Evolutionary conservation across 2,113 vertebrate genomes (phyloP).

Genomic region (Plestiodon gilberti): DNA sequence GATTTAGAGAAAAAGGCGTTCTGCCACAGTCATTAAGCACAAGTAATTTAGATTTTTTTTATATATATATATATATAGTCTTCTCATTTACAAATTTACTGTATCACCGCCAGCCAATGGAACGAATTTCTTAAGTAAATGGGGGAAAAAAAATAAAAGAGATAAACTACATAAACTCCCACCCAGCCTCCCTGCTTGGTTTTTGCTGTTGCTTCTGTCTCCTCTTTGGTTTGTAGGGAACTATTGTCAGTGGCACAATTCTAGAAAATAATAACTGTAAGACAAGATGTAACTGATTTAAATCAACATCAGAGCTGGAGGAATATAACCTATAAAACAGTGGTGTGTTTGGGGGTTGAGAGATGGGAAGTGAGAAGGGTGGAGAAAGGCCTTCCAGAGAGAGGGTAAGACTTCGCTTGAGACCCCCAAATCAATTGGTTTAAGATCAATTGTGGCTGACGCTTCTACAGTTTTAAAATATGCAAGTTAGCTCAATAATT

Average conservation of each 20-base stretch:
- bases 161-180: slow-evolving; percentile 89
- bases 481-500: slow-evolving; percentile 55
- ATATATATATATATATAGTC: slow-evolving; percentile 71
- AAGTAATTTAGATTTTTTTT: slow-evolving; percentile 89
- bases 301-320: slow-evolving; percentile 77
- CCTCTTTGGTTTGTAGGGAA: slow-evolving; percentile 53
- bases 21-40: slow-evolving; percentile 92
- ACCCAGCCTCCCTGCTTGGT: slow-evolving; percentile 73
- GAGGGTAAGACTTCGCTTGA: slow-evolving; percentile 75
- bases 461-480: slow-evolving; percentile 74
- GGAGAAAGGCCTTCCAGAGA: slow-evolving; percentile 67
- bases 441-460: slow-evolving; percentile 76
- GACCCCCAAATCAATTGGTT: slow-evolving; percentile 70
- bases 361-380: slow-evolving; percentile 5
- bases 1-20: slow-evolving; percentile 89
- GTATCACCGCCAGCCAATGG: slow-evolving; percentile 90
- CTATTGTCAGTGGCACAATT: slow-evolving; percentile 78
- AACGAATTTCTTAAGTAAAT: slow-evolving; percentile 92
- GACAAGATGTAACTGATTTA: slow-evolving; percentile 81
- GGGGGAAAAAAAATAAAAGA: slow-evolving; percentile 92
- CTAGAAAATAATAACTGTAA: slow-evolving; percentile 75
- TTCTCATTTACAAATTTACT: slow-evolving; percentile 89
- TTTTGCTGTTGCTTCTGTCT: slow-evolving; percentile 59
- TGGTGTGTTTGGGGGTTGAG: slow-evolving; percentile 15
- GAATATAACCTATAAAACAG: slow-evolving; percentile 60